Base-by-base conservation (phyloP, 2,113 vertebrate species). In the Circaetus gallicus region DNA sequence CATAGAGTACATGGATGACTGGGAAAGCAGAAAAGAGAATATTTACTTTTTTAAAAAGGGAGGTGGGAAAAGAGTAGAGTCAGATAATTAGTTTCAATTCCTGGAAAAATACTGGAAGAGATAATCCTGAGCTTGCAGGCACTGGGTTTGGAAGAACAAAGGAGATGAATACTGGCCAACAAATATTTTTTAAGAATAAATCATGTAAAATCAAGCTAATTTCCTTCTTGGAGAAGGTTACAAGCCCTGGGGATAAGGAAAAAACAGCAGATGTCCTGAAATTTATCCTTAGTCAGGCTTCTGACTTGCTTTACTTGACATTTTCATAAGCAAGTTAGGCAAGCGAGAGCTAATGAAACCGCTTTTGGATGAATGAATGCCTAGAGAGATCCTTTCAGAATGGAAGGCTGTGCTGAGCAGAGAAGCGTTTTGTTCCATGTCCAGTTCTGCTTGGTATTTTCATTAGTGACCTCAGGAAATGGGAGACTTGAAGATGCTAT, bases 181-280 rank as follows among this genome's bases (percentile, higher is more conserved):
- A 86, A 94, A 84, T 90, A 58, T 74, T 92, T 96, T 96, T 89
- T 61, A 82, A 71, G 20, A 82, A 89, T 91, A 93, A 94, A 91
- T 94, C 8, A 84, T 31, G 65, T 86, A 82, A 96, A 96, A 86
- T 91, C 91, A 84, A 91, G 52, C 77, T 79, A 59, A 76, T 94
- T 95, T 94, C 56, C 50, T 94, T 94, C 73, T 82, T 95, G 83
- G 84, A 93, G 94, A 89, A 87, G 83, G 69, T 95, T 96, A 74
- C 62, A 86, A 63, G 86, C 77, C 89, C 73, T 76, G 56, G 14
- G 87, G 77, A 47, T 96, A 91, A 91, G 77, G 47, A 76, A 94
- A 91, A 96, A 95, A 43, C 69, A 95, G 86, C 77, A 96, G 72
- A 81, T 5, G 2, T 95, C 77, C 19, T 87, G 78, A 91, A 94